A percentile compares a stretch with the other conserved stretches of the same genome.
Evolutionary conservation across 2,113 vertebrate genomes (phyloP).

Genomic region (Laticauda colubrina): DNA sequence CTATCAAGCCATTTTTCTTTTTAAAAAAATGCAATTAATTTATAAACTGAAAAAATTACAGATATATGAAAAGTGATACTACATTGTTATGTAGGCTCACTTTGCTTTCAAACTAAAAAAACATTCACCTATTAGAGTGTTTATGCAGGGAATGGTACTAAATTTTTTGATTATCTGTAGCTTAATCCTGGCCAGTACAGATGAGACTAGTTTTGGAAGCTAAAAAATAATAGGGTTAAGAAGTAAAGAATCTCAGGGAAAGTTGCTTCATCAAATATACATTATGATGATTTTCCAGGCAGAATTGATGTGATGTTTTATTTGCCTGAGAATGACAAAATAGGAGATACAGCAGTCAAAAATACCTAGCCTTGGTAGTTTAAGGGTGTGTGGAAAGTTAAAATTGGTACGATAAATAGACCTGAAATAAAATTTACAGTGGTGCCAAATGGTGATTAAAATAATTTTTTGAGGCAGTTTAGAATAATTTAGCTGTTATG

Average conservation of each 20-base stretch:
- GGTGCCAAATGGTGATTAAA: not conserved
- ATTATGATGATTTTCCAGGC: not conserved
- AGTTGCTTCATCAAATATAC: not conserved
- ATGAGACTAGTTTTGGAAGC: not conserved
- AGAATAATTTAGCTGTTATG: not conserved
- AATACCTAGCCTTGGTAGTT: not conserved
- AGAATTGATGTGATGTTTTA: not conserved
- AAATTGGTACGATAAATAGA: not conserved
- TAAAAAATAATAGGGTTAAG: not conserved
- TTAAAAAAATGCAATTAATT: not conserved
- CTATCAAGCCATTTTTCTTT: not conserved
- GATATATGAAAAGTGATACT: not conserved
- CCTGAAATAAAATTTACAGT: not conserved
- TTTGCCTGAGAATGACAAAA: not conserved
- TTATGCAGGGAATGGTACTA: not conserved
- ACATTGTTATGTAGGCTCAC: not conserved
- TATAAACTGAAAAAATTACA: not conserved
- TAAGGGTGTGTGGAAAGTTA: not conserved
- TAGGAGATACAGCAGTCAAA: not conserved
- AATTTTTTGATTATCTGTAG: not conserved
- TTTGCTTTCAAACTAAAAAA: not conserved
- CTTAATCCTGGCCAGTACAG: not conserved
- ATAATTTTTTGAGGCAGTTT: not conserved
- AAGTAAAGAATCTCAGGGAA: not conserved
- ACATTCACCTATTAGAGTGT: not conserved